phyloP scores from a whole-genome alignment of 2,888 invertebrate genomes.

The Lymantria dispar region DNA sequence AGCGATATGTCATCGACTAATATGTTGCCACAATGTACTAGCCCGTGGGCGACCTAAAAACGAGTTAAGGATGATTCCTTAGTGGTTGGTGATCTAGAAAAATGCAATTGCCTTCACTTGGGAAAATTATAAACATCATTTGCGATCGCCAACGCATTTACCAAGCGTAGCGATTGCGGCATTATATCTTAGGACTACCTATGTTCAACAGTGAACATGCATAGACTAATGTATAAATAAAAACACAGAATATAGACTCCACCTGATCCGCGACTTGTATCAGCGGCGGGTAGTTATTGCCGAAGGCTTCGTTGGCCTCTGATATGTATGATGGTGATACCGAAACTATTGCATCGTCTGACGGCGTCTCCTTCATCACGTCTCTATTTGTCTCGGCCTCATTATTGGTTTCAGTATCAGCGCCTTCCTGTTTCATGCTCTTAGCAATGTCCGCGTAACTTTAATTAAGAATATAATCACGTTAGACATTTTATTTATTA shows the following conservation, averaged over 20 bases:
- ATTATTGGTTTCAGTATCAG: conserved; percentile 36
- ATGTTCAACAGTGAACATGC: too few species aligned
- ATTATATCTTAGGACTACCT: too few species aligned
- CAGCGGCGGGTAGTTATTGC: conserved; percentile 39
- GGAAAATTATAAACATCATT: too few species aligned
- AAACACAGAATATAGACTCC: neutral
- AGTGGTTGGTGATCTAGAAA: too few species aligned
- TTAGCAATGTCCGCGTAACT: conserved; percentile 89
- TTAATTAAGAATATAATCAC: neutral
- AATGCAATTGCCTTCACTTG: too few species aligned
- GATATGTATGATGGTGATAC: conserved; percentile 63
- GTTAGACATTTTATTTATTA: neutral
- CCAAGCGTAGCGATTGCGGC: too few species aligned
- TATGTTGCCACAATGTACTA: too few species aligned
- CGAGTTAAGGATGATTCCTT: too few species aligned
- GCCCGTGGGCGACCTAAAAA: too few species aligned
- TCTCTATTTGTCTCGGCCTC: conserved; percentile 33
- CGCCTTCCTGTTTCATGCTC: conserved; percentile 60
- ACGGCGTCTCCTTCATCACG: conserved; percentile 33
- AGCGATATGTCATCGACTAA: too few species aligned
- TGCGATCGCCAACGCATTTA: too few species aligned
- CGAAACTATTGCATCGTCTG: conserved; percentile 41
- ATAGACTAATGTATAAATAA: too few species aligned
- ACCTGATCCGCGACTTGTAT: conserved; percentile 44
- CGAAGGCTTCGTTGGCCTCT: conserved; percentile 51